Base-by-base conservation (phyloP, 2,113 vertebrate species). In the Potamarius usumacintae region DNA sequence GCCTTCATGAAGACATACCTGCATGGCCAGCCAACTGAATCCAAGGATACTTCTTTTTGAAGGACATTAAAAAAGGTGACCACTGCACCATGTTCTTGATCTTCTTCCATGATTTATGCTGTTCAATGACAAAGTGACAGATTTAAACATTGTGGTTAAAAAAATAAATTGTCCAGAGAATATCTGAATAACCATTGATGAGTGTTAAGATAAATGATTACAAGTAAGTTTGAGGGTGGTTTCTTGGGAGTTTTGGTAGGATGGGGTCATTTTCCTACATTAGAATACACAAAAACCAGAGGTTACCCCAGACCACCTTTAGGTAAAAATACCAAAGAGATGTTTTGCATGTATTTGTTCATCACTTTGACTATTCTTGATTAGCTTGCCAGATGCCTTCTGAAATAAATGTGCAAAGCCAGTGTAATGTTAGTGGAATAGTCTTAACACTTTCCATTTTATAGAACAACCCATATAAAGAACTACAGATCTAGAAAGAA, bases 1-100 rank as follows among this genome's bases (percentile, higher is more conserved):
- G 25, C 60, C 5, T 17, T 20, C 55, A 78, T 8, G 17, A 27
- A 82, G 20, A 65, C 55, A 0, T 95, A 99, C 98, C 98, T 97
- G 97, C 98, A 0, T 99, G 98, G 55, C 98, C 98, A 0, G 98
- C 98, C 92, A 99, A 95, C 93, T 99, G 98, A 91, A 99, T 97
- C 98, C 98, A 99, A 85, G 98, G 98, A 89, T 99, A 99, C 89
- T 99, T 99, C 95, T 99, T 99, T 95, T 99, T 99, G 96, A 99
- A 99, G 93, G 98, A 99, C 97, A 99, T 99, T 85, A 99, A 97
- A 88, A 99, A 98, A 0, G 98, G 98, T 2, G 98, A 99, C 98
- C 98, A 99, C 88, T 99, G 97, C 90, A 99, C 97, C 97, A 99
- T 98, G 94, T 99, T 99, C 90, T 99, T 99, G 92, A 99, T 99